Percentiles rank a stretch among this genome's conserved stretches.
Evolutionary conservation across 2,113 vertebrate species (phyloP).

Genomic region (Opisthocomus hoazin): DNA sequence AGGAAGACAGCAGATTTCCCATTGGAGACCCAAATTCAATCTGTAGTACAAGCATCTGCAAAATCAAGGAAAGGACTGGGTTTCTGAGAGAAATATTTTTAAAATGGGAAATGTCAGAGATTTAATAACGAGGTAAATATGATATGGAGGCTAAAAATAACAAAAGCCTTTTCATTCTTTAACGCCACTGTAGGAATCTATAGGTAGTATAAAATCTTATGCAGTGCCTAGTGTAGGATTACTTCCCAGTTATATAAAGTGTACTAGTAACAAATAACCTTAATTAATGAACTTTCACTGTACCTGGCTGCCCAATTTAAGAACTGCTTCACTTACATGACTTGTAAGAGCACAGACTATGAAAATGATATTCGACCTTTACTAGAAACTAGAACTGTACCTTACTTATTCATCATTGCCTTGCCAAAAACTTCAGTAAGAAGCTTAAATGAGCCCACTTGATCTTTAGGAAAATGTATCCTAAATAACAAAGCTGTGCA

Average conservation of each 20-base stretch:
- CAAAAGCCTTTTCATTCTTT: not conserved
- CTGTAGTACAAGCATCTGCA: not conserved
- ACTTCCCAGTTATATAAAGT: not conserved
- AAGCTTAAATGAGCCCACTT: conserved; percentile 43
- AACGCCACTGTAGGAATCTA: not conserved
- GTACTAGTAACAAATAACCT: conserved; percentile 29
- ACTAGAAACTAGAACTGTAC: conserved; percentile 35
- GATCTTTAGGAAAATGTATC: conserved; percentile 59
- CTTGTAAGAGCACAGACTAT: conserved; percentile 29
- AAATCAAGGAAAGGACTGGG: not conserved
- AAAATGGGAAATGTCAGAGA: not conserved
- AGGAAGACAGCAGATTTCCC: not conserved
- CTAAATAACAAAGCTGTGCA: conserved; percentile 33
- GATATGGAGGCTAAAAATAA: not conserved
- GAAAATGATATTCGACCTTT: conserved; percentile 55
- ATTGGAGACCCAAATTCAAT: not conserved
- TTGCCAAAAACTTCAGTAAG: conserved; percentile 49
- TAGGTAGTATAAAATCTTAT: not conserved
- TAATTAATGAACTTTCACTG: conserved; percentile 32
- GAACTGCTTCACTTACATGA: conserved; percentile 7
- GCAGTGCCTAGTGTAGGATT: not conserved
- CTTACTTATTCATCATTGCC: conserved; percentile 49
- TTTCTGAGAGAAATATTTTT: not conserved
- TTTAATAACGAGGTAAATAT: not conserved
- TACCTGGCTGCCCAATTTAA: not conserved